A percentile compares a stretch with the other conserved stretches of the same genome.
Conservation (phyloP, 2,113 vertebrate species). For the Petrocephalus microphthalmus region DNA sequence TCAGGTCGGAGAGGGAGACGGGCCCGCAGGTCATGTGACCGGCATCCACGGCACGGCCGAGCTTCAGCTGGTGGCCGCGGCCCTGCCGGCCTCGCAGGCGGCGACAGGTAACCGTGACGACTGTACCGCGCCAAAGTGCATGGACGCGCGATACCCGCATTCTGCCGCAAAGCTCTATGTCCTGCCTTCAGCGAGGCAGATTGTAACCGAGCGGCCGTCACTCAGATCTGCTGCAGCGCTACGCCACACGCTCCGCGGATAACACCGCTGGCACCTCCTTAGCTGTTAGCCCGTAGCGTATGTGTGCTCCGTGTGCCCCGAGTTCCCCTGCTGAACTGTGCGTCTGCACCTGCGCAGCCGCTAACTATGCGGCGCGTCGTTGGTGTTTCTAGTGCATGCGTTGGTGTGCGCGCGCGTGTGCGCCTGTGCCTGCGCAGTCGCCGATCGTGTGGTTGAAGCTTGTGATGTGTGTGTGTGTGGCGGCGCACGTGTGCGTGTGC, state of each 20-base stretch:
- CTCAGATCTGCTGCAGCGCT: not conserved
- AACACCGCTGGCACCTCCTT: not conserved
- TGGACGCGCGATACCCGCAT: too few species aligned
- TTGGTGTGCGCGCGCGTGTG: not conserved
- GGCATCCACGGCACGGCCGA: conserved; percentile 68
- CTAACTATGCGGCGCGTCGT: too few species aligned
- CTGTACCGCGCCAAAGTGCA: not conserved
- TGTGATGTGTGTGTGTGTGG: not conserved
- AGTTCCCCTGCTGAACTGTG: not conserved
- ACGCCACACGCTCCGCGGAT: not conserved
- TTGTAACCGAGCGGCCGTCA: too few species aligned
- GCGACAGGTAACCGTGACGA: conserved; percentile 67
- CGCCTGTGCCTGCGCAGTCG: not conserved
- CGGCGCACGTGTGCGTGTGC: not conserved
- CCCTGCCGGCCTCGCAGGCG: conserved; percentile 76
- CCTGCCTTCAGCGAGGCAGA: too few species aligned
- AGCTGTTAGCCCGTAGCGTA: not conserved
- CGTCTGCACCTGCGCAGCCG: not conserved
- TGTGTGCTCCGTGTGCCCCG: not conserved
- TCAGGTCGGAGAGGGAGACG: conserved; percentile 72
- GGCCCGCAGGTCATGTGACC: conserved; percentile 58
- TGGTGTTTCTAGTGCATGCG: too few species aligned
- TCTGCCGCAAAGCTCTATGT: too few species aligned
- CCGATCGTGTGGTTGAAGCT: too few species aligned
- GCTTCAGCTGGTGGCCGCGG: conserved; percentile 68